Conservation (phyloP, 2,888 invertebrate genomes). For the Leptinotarsa tumamoca region DNA sequence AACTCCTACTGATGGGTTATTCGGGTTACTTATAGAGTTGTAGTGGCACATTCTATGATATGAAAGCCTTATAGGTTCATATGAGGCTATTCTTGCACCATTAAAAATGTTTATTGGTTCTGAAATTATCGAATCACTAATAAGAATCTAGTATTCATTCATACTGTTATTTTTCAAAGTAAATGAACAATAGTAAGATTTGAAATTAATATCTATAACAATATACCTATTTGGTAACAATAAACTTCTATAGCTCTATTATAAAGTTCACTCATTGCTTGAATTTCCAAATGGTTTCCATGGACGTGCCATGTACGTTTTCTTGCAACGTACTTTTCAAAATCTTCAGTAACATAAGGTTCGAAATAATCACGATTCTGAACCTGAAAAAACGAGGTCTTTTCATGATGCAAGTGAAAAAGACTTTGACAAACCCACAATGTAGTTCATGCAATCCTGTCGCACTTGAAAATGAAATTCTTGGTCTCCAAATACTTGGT, state of each 20-base stretch:
- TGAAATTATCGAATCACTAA: conserved; percentile 55
- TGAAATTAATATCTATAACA: background rate
- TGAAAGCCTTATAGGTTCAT: conserved; percentile 84
- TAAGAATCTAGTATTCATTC: background rate
- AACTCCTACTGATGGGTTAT: conserved; percentile 83
- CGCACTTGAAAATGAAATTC: conserved; percentile 87
- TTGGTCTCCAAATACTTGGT: conserved; percentile 92
- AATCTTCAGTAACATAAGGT: conserved; percentile 91
- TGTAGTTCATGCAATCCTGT: conserved; percentile 90
- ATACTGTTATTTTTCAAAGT: background rate
- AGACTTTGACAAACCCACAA: conserved; percentile 71
- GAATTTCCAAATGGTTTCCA: conserved; percentile 92
- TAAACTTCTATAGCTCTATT: conserved; percentile 89
- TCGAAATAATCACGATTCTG: conserved; percentile 89
- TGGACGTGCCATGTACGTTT: conserved; percentile 85
- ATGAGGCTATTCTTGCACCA: conserved; percentile 79
- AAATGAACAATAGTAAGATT: background rate
- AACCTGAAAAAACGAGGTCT: conserved; percentile 68
- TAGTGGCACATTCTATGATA: conserved; percentile 91
- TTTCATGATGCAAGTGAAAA: too few relatives aligned
- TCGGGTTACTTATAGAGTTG: conserved; percentile 89
- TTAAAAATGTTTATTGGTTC: conserved; percentile 91
- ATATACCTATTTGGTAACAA: conserved; percentile 78
- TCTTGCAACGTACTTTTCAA: conserved; percentile 83
- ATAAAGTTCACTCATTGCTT: conserved; percentile 91